A percentile compares a stretch with the other conserved stretches of the same genome.
These are phyloP conservation scores for Myiozetetes cayanensis DNA, from an alignment of 2,113 vertebrate species.

Conservation along the genomic window DNA sequence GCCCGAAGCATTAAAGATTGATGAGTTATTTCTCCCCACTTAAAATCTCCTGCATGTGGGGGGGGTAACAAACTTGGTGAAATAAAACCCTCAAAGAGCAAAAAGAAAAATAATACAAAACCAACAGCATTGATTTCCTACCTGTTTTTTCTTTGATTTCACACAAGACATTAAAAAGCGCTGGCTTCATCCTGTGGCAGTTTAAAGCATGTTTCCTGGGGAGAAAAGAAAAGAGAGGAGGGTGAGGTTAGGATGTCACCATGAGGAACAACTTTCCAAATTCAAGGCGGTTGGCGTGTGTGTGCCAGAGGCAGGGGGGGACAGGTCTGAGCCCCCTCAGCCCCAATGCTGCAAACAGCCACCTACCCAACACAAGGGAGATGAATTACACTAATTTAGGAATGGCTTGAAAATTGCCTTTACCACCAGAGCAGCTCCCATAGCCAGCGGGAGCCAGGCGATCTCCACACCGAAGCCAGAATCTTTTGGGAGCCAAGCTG, in stretches of 20 bases:
- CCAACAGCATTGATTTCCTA: constrained; percentile 66
- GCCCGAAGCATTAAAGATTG: constrained; percentile 21
- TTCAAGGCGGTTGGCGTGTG: neutral
- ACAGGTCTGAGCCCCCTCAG: neutral
- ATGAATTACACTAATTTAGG: constrained; percentile 27
- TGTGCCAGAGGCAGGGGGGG: rapidly evolving
- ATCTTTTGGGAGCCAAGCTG: neutral
- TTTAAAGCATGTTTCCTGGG: constrained; percentile 97
- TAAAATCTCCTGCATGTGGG: neutral
- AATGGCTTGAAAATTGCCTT: neutral
- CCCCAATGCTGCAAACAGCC: neutral
- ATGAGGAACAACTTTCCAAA: constrained; percentile 30
- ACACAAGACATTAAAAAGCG: constrained; percentile 97
- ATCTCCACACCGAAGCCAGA: neutral
- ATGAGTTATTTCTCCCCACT: neutral
- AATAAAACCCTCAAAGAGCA: neutral
- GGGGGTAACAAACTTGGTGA: neutral
- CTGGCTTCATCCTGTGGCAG: constrained; percentile 99
- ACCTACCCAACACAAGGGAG: neutral
- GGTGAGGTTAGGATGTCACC: constrained; percentile 4
- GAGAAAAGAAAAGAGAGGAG: constrained; percentile 62
- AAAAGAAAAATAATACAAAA: neutral
- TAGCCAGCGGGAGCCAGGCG: neutral
- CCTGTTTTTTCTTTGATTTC: constrained; percentile 99
- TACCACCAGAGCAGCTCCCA: constrained; percentile 42